Evolutionary conservation across 2,797 vertebrate species (phyloP).

Genomic region (Halcyon badia): DNA sequence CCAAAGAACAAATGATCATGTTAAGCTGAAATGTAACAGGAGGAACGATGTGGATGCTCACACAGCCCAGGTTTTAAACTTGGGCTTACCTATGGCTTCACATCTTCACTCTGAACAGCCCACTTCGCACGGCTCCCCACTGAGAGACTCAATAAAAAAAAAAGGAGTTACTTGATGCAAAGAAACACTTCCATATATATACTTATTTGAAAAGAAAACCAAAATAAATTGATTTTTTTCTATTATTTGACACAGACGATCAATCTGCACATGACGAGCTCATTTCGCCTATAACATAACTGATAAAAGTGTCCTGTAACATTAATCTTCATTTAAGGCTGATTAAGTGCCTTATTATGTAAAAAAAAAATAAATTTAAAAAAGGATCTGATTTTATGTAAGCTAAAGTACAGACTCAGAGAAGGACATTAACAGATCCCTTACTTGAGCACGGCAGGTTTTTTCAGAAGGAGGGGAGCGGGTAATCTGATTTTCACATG

Average conservation of each 20-base stretch:
- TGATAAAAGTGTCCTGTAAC: neutral
- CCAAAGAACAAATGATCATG: neutral
- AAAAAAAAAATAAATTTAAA: neutral
- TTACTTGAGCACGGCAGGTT: neutral
- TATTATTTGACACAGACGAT: slow-evolving; percentile 7
- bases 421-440: neutral
- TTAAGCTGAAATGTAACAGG: neutral
- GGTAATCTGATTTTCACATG: neutral
- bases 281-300: neutral
- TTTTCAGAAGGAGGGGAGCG: neutral
- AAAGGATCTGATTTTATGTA: neutral
- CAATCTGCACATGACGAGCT: neutral
- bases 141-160: neutral
- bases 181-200: accelerated
- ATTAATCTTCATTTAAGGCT: neutral
- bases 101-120: neutral
- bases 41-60: neutral
- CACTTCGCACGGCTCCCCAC: neutral
- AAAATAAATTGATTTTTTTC: neutral
- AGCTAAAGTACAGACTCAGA: neutral
- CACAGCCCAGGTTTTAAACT: neutral
- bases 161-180: neutral
- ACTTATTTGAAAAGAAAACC: neutral
- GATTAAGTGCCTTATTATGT: neutral
- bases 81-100: neutral